These are phyloP conservation scores for Semaprochilodus insignis DNA, from an alignment of 2,797 vertebrate species.

Conservation along the genomic window DNA sequence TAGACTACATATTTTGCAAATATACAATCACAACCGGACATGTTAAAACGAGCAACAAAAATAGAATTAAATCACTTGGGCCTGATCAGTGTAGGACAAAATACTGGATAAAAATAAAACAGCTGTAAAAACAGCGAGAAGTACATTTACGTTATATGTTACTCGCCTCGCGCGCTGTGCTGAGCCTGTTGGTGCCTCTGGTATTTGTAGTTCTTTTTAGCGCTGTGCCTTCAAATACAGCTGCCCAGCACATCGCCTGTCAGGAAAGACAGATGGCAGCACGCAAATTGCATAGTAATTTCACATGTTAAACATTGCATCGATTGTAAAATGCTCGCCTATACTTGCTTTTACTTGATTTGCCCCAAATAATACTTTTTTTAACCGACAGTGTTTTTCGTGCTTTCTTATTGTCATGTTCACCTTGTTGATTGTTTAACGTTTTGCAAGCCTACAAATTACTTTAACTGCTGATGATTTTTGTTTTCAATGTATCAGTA, in stretches of 20 bases:
- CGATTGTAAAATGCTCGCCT: background rate
- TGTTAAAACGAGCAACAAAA: too few relatives aligned
- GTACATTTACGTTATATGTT: too few relatives aligned
- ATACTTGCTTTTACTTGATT: background rate
- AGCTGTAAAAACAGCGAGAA: background rate
- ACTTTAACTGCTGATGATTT: background rate
- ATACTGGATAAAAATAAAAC: background rate
- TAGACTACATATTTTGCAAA: background rate
- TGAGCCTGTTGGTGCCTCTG: background rate
- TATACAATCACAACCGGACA: too few relatives aligned
- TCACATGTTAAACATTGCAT: background rate
- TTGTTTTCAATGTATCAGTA: background rate
- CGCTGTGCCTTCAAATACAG: background rate
- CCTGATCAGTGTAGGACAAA: background rate
- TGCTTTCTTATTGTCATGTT: background rate
- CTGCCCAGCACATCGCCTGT: background rate
- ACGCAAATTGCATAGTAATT: background rate
- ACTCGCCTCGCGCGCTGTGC: background rate
- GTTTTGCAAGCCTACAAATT: background rate
- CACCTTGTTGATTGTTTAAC: background rate
- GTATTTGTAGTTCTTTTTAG: slow-evolving; percentile 6
- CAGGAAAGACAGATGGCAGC: background rate
- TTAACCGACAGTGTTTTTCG: background rate
- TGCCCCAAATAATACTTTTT: background rate
- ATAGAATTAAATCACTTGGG: background rate